These are phyloP conservation scores for Formica selysi DNA, from an alignment of 1,140 invertebrate genomes.

Conservation along the genomic window DNA sequence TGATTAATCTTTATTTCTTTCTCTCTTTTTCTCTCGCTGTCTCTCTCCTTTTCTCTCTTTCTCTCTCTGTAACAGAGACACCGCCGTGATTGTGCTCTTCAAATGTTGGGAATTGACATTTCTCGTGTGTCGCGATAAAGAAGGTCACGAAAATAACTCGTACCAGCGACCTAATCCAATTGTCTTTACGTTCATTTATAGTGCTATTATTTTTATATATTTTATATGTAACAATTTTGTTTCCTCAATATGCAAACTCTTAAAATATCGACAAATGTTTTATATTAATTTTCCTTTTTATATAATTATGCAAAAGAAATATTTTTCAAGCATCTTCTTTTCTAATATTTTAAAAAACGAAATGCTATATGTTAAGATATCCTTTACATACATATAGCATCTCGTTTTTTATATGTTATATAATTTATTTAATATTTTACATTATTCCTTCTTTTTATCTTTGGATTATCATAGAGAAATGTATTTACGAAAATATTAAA, in stretches of 20 bases:
- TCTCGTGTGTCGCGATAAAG: constrained; percentile 39
- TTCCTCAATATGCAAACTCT: background rate
- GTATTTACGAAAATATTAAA: constrained; percentile 10
- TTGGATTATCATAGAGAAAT: background rate
- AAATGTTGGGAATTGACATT: constrained; percentile 46
- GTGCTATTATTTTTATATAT: background rate
- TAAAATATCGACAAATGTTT: background rate
- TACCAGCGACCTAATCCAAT: constrained; percentile 20
- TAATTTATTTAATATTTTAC: background rate
- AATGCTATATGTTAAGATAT: background rate
- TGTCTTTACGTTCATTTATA: constrained; percentile 15
- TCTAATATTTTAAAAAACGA: background rate
- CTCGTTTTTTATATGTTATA: background rate
- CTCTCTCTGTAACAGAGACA: background rate
- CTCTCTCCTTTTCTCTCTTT: background rate
- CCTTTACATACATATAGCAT: background rate
- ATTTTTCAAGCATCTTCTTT: background rate
- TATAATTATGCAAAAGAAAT: background rate
- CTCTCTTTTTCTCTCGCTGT: background rate
- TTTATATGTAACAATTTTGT: background rate
- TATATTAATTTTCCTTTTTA: background rate
- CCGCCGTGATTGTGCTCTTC: constrained; percentile 23
- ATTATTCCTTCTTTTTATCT: background rate
- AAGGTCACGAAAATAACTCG: constrained; percentile 24
- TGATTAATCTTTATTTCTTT: constrained; percentile 6